These are phyloP conservation scores for Felis chaus DNA, from an alignment of 2,113 vertebrate genomes.

Conservation along the genomic window DNA sequence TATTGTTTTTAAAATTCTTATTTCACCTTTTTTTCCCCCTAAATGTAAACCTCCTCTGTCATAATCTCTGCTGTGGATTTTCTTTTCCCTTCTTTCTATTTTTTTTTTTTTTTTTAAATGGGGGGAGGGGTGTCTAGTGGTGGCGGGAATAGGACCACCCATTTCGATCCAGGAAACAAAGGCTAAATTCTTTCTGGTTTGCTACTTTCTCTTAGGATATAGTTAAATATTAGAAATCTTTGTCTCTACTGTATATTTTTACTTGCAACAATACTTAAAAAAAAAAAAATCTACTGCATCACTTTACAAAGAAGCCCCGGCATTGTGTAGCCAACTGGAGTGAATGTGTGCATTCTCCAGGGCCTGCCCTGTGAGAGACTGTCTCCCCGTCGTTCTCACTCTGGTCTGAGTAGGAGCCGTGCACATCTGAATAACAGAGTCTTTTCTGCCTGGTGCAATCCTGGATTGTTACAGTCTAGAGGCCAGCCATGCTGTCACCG, in stretches of 20 bases:
- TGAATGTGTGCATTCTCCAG: slow-evolving; percentile 83
- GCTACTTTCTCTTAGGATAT: slow-evolving; percentile 80
- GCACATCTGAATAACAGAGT: slow-evolving; percentile 87
- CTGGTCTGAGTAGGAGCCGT: slow-evolving; percentile 79
- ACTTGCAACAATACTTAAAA: slow-evolving; percentile 75
- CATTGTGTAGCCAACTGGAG: slow-evolving; percentile 83
- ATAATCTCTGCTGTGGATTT: slow-evolving; percentile 67
- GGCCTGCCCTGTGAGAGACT: slow-evolving; percentile 82
- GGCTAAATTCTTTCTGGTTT: slow-evolving; percentile 83
- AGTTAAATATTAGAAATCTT: slow-evolving; percentile 79
- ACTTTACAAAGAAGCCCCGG: slow-evolving; percentile 60
- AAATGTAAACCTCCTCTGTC: slow-evolving; percentile 52
- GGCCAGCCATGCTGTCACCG: slow-evolving; percentile 93
- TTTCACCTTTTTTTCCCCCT: background rate
- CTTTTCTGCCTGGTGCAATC: slow-evolving; percentile 91
- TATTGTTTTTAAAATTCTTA: slow-evolving; percentile 56
- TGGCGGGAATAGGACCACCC: slow-evolving; percentile 85
- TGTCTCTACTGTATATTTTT: slow-evolving; percentile 85
- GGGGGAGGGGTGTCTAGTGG: background rate
- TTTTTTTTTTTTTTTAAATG: slow-evolving; percentile 70
- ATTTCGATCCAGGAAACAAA: slow-evolving; percentile 81
- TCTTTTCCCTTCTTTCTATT: slow-evolving; percentile 72
- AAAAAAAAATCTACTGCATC: background rate
- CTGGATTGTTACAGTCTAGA: slow-evolving; percentile 93
- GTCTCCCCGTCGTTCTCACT: slow-evolving; percentile 86